phyloP scores from a whole-genome alignment of 1,140 invertebrate genomes.

The Nasonia longicornis region DNA sequence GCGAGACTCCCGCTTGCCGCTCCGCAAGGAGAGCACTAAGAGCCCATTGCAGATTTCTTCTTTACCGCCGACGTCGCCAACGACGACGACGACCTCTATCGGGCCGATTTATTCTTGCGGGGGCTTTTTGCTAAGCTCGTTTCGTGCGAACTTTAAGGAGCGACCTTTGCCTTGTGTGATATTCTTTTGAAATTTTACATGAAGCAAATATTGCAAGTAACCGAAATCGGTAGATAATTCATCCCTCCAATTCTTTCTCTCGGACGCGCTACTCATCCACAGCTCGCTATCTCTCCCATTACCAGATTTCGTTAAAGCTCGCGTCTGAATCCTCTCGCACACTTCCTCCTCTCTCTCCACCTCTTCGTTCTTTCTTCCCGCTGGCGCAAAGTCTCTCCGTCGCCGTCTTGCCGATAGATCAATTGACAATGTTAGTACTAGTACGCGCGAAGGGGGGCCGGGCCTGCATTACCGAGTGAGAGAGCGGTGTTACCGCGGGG shows the following conservation, averaged over 20 bases:
- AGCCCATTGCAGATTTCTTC: slow-evolving; percentile 51
- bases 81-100: slow-evolving; percentile 25
- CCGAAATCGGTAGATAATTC: no score
- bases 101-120: slow-evolving; percentile 33
- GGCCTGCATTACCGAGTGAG: slow-evolving; percentile 45
- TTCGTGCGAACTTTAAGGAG: slow-evolving; percentile 17
- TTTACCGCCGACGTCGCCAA: neutral
- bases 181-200: no score
- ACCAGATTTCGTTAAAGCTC: slow-evolving; percentile 63
- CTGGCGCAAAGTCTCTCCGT: neutral
- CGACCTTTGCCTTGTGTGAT: no score
- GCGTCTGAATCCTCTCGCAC: slow-evolving; percentile 53
- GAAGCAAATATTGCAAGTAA: no score
- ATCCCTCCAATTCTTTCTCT: neutral
- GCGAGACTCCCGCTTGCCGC: slow-evolving; percentile 48
- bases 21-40: slow-evolving; percentile 47
- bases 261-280: slow-evolving; percentile 51
- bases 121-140: slow-evolving; percentile 34
- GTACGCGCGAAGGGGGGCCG: slow-evolving; percentile 1
- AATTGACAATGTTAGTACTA: slow-evolving; percentile 60
- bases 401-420: slow-evolving; percentile 61
- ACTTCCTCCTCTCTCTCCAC: neutral
- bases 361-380: neutral
- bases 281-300: slow-evolving; percentile 60
- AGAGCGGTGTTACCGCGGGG: slow-evolving; percentile 45